These are phyloP conservation scores for Trachurus trachurus DNA, from an alignment of 2,797 vertebrate species.

Conservation along the genomic window DNA sequence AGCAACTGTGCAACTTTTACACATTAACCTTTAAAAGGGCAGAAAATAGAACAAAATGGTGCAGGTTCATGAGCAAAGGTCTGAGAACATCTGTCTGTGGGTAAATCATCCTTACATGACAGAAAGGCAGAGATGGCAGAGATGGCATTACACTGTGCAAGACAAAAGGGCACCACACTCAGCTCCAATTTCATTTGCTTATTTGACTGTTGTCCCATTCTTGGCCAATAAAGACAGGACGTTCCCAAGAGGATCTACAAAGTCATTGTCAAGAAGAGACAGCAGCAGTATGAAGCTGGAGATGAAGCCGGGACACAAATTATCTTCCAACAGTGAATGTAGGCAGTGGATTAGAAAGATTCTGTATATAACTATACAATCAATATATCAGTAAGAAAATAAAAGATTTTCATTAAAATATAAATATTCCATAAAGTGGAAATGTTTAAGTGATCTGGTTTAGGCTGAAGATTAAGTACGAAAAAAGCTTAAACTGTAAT, in stretches of 20 bases:
- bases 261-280: constrained; percentile 20
- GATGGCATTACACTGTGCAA: constrained; percentile 68
- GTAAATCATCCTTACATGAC: constrained; percentile 85
- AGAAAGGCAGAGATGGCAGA: constrained; percentile 59
- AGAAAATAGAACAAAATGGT: constrained; percentile 79
- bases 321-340: neutral
- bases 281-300: neutral
- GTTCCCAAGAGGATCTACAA: constrained; percentile 7
- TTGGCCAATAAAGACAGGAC: constrained; percentile 48
- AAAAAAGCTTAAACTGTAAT: neutral
- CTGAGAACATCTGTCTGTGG: constrained; percentile 82
- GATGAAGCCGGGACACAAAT: neutral
- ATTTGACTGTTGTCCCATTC: constrained; percentile 58
- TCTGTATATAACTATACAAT: neutral
- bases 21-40: constrained; percentile 78
- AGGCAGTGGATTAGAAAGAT: no score
- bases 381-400: neutral
- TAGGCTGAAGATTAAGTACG: neutral
- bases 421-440: neutral
- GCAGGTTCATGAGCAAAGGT: constrained; percentile 71
- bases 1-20: constrained; percentile 56
- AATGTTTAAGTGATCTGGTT: neutral
- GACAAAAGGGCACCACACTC: constrained; percentile 78
- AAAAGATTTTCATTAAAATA: neutral
- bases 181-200: constrained; percentile 66